Conservation (phyloP, 2,888 invertebrate genomes). For the Bombyx huttoni region DNA sequence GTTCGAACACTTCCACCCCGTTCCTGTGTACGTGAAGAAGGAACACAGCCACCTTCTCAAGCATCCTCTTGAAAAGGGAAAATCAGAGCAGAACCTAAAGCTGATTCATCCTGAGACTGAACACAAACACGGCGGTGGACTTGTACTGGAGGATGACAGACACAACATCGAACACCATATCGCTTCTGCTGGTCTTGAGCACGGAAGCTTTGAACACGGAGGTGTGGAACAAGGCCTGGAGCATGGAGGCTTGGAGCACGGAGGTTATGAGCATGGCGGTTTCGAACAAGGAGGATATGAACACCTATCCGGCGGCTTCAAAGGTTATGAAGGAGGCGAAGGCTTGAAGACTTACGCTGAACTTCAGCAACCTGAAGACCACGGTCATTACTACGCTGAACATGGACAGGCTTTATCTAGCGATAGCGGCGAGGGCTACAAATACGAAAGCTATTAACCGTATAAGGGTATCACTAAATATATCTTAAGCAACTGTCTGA, state of each 20-base stretch:
- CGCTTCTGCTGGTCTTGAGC: slow-evolving; percentile 26
- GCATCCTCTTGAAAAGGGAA: slow-evolving; percentile 76
- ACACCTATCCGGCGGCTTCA: slow-evolving; percentile 16
- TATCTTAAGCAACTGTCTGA: slow-evolving; percentile 25
- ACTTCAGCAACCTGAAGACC: slow-evolving; percentile 34
- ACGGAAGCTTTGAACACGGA: slow-evolving; percentile 24
- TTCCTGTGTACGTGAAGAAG: slow-evolving; percentile 79
- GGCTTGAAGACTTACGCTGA: slow-evolving; percentile 51
- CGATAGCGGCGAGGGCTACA: slow-evolving; percentile 49
- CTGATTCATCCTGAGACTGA: slow-evolving; percentile 74
- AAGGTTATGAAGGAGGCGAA: slow-evolving; percentile 44
- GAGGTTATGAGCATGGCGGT: slow-evolving; percentile 19
- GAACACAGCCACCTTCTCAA: slow-evolving; percentile 76
- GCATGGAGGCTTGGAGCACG: slow-evolving; percentile 27
- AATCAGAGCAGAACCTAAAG: slow-evolving; percentile 73
- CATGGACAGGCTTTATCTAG: slow-evolving; percentile 37
- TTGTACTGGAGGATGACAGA: slow-evolving; percentile 74
- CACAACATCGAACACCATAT: slow-evolving; percentile 48
- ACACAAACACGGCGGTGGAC: slow-evolving; percentile 70
- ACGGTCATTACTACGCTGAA: slow-evolving; percentile 41
- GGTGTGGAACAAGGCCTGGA: slow-evolving; percentile 31
- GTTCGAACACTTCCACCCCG: slow-evolving; percentile 79
- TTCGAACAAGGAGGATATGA: slow-evolving; percentile 15
- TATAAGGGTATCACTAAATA: slow-evolving; percentile 25
- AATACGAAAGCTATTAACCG: slow-evolving; percentile 50